phyloP scores from a whole-genome alignment of 2,797 vertebrate genomes.

The Argentina silus region DNA sequence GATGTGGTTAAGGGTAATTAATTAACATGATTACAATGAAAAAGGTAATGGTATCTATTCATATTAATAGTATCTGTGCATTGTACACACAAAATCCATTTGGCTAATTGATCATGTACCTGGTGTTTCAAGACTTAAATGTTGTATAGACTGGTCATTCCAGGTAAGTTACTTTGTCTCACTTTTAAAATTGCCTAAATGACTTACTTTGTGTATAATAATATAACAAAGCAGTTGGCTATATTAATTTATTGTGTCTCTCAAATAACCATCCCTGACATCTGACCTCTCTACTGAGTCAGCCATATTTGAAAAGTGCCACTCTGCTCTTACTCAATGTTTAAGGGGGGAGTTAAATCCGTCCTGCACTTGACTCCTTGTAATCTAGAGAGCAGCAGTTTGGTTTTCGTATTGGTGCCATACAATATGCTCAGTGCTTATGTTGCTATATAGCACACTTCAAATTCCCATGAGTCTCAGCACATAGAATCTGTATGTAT shows the following conservation, averaged over 20 bases:
- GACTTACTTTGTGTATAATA: neutral
- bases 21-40: conserved; percentile 15
- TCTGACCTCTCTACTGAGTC: conserved; percentile 31
- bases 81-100: no score
- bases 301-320: conserved; percentile 28
- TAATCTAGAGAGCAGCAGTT: conserved; percentile 18
- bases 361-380: conserved; percentile 41
- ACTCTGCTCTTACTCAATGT: conserved; percentile 31
- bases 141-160: no score
- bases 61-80: no score
- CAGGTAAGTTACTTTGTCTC: no score
- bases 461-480: conserved; percentile 42
- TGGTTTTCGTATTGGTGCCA: conserved; percentile 7
- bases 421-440: conserved; percentile 8
- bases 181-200: neutral
- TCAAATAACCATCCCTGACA: conserved; percentile 37
- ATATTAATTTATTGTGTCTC: neutral
- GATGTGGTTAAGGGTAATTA: conserved; percentile 12
- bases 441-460: conserved; percentile 21
- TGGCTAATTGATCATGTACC: no score
- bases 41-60: no score
- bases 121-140: no score
- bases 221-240: neutral
- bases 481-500: conserved; percentile 65
- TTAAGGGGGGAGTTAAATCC: conserved; percentile 34